Conservation (phyloP, 2,113 vertebrate genomes). For the Ovis aries region DNA sequence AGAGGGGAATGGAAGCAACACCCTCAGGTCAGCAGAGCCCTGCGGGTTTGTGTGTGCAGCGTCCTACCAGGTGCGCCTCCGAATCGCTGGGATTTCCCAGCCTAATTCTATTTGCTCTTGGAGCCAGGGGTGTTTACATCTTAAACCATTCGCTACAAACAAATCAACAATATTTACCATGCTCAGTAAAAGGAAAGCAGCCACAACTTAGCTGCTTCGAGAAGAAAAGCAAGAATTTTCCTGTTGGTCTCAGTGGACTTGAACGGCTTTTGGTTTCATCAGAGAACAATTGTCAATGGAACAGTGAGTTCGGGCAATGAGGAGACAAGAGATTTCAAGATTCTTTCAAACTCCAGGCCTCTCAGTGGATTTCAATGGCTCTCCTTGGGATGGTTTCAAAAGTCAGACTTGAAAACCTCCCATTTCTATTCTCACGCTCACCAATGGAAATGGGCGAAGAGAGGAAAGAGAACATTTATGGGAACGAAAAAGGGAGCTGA, state of each 20-base stretch:
- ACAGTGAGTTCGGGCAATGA: background rate
- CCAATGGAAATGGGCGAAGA: background rate
- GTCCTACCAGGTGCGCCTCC: rapidly evolving
- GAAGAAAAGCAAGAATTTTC: background rate
- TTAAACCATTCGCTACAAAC: background rate
- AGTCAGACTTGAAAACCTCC: background rate
- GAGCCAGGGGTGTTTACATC: background rate
- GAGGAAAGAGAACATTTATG: background rate
- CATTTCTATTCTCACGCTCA: background rate
- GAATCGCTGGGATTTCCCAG: background rate
- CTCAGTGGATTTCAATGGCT: background rate
- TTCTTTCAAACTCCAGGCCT: too few relatives aligned
- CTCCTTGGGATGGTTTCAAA: background rate
- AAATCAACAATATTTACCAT: background rate
- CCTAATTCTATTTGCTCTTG: background rate
- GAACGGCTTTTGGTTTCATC: background rate
- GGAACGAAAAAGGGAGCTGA: background rate
- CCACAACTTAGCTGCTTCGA: background rate
- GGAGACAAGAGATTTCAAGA: background rate
- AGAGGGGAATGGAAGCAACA: background rate
- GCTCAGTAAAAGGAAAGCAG: background rate
- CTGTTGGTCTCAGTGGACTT: background rate
- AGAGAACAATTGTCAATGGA: background rate
- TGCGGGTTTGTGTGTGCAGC: rapidly evolving
- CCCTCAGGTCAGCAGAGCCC: too few relatives aligned